A percentile compares a stretch with the other conserved stretches of the same genome.
Evolutionary conservation across 2,797 vertebrate genomes (phyloP).

Genomic region (Malacoraja senta): DNA sequence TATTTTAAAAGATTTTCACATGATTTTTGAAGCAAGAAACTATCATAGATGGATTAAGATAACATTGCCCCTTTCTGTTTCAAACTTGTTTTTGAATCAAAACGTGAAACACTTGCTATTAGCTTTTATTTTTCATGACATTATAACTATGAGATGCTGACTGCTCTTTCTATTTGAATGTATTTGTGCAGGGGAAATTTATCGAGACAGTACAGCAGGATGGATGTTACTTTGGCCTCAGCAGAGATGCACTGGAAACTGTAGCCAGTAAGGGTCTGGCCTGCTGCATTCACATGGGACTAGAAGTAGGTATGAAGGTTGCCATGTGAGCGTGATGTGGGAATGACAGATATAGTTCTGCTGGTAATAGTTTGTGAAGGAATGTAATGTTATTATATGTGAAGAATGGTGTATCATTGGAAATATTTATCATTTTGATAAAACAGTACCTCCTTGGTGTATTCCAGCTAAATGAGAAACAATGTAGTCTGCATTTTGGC

Average conservation of each 20-base stretch:
- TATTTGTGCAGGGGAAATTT: slow-evolving; percentile 69
- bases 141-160: not conserved
- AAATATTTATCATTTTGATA: not conserved
- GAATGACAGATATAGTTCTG: not conserved
- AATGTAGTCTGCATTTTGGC: too few relatives aligned
- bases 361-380: not conserved
- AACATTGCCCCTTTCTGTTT: not conserved
- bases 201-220: slow-evolving; percentile 71
- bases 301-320: slow-evolving; percentile 66
- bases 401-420: not conserved
- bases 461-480: too few relatives aligned
- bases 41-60: not conserved
- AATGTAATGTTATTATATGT: not conserved
- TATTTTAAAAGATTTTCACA: not conserved
- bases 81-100: not conserved
- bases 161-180: not conserved
- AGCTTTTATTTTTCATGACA: not conserved
- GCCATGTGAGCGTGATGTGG: not conserved
- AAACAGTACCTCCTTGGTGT: not conserved
- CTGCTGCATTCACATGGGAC: slow-evolving; percentile 80
- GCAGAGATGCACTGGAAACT: slow-evolving; percentile 70
- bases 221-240: slow-evolving; percentile 71
- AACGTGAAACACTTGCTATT: not conserved
- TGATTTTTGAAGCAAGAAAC: not conserved
- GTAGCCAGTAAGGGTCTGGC: slow-evolving; percentile 80